Base-by-base conservation (phyloP, 2,797 vertebrate genomes). In the Leuciscus waleckii region DNA sequence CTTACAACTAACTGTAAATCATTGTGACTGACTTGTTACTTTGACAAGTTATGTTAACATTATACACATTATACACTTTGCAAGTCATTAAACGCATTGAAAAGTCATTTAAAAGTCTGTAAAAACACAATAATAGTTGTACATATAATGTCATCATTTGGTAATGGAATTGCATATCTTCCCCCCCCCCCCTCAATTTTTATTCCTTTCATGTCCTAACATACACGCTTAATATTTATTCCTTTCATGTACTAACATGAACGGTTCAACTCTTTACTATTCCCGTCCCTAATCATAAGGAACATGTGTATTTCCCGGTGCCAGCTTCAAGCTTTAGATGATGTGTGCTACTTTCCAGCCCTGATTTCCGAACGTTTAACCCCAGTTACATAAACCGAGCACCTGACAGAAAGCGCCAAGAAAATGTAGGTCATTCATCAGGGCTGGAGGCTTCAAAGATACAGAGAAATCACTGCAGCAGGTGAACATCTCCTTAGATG, bases 281-380 rank as follows among this genome's bases (percentile, higher is more conserved):
- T 49, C 16, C 32, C 29, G 16, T 56, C 21, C 35, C 23, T 26
- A 41, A 37, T 16, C 63, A 51, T n/a, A 51, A n/a, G 29, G 29
- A 37, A 35, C 7, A 9, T 9, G 19, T 51, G 49, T 51, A 69
- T 68, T 68, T 80, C 26, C 41, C 29, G 29, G 13, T 21, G 5
- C 43, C 43, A 51, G 29, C 3, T 37, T 79, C 69, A 63, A 21
- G 26, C 51, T 71, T 41, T 35, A 79, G 39, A 37, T 19, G 16
- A 26, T 32, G 16, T 10, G 71, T 86, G 21, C 85, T 82, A 77
- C 29, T 70, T 82, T 63, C 3, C 2, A 86, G 49, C 14, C 71
- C 54, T 69, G 29, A 75, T 76, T 83, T 76, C 21, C 16, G 7
- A 77, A 73, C 43, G 39, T 82, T 86, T 86, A 86, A 82, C 85